Percentiles rank a stretch among this genome's conserved stretches.
Evolutionary conservation across 2,888 invertebrate species (phyloP).

Genomic region (Stenodema calcarata): DNA sequence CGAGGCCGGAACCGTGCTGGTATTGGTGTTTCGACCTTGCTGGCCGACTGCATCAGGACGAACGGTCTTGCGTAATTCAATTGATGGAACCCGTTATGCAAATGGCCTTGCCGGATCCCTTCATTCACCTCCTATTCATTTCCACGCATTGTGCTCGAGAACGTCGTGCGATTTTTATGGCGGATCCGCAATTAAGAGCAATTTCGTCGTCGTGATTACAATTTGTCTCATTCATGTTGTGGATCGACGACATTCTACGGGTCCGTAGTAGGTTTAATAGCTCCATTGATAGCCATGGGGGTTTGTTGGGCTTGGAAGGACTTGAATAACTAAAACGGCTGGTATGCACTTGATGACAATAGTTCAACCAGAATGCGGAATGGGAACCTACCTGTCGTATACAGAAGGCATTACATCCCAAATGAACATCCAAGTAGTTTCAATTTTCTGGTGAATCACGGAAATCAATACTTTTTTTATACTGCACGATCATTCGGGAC

Average conservation of each 20-base stretch:
- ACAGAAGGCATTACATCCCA: too few relatives aligned
- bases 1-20: not conserved
- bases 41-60: slow-evolving; percentile 6
- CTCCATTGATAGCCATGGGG: not conserved
- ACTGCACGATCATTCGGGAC: too few relatives aligned
- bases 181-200: not conserved
- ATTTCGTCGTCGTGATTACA: not conserved
- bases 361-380: too few relatives aligned
- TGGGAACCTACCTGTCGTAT: too few relatives aligned
- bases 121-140: not conserved
- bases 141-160: not conserved
- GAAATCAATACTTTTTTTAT: too few relatives aligned
- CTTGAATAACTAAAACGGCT: too few relatives aligned
- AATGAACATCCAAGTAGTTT: too few relatives aligned
- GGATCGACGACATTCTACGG: not conserved
- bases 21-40: not conserved
- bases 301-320: too few relatives aligned
- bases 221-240: not conserved
- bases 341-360: too few relatives aligned
- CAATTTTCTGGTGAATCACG: too few relatives aligned
- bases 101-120: not conserved
- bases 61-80: not conserved
- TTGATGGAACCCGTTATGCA: slow-evolving; percentile 7
- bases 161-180: not conserved
- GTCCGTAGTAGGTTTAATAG: not conserved